Evolutionary conservation across 2,888 invertebrate genomes (phyloP).

Genomic region (Acanthococcus lagerstroemiae): DNA sequence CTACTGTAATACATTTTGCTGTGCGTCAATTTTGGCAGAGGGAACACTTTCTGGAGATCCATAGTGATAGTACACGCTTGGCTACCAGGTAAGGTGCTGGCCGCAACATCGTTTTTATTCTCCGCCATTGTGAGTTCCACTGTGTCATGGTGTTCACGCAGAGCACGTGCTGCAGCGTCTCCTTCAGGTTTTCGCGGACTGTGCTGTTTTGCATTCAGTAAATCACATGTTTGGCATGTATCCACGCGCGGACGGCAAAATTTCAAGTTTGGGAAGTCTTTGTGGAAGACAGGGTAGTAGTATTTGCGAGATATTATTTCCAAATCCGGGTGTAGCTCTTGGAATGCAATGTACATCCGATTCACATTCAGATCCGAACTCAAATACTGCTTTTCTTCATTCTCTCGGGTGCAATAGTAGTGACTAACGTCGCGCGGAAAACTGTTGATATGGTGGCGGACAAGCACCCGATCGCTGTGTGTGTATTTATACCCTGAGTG

Average conservation of each 20-base stretch:
- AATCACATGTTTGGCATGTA: constrained; percentile 31
- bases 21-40: constrained; percentile 38
- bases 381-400: too few relatives aligned
- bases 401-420: too few relatives aligned
- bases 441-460: too few relatives aligned
- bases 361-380: too few relatives aligned
- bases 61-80: constrained; percentile 34
- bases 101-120: constrained; percentile 1
- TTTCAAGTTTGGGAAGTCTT: neutral
- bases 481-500: too few relatives aligned
- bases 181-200: neutral
- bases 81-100: constrained; percentile 35
- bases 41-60: too few relatives aligned
- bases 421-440: too few relatives aligned
- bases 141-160: neutral
- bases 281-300: neutral
- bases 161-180: neutral
- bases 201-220: too few relatives aligned
- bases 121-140: neutral
- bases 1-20: constrained; percentile 38
- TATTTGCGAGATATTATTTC: too few relatives aligned
- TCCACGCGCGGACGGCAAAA: neutral
- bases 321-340: too few relatives aligned
- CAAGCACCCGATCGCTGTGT: too few relatives aligned
- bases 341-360: too few relatives aligned